These are phyloP conservation scores for Cecropterus lyciades DNA, from an alignment of 1,140 invertebrate species.

Conservation along the genomic window DNA sequence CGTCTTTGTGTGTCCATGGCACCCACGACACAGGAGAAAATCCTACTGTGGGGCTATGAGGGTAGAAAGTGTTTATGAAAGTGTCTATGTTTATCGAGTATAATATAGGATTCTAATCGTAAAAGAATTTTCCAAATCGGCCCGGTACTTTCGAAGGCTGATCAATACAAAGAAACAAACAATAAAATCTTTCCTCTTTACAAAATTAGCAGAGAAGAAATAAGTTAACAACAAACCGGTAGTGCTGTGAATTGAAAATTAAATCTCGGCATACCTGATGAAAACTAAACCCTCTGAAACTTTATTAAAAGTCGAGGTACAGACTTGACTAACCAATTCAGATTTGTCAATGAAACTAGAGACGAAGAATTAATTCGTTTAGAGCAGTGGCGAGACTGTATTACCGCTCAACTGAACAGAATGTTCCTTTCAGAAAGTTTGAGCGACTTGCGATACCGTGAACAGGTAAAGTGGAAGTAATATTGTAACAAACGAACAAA, in stretches of 20 bases:
- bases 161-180: too few relatives aligned
- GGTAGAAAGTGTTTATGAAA: too few relatives aligned
- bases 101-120: too few relatives aligned
- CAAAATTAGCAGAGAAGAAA: too few relatives aligned
- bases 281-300: conserved; percentile 21
- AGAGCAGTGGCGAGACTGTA: conserved; percentile 6
- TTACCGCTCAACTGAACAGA: conserved; percentile 16
- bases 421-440: conserved; percentile 12
- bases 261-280: conserved; percentile 13
- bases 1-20: too few relatives aligned
- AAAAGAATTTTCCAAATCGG: too few relatives aligned
- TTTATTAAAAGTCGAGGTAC: conserved; percentile 18
- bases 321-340: conserved; percentile 27
- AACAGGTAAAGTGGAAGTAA: neutral
- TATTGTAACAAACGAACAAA: neutral
- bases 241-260: neutral
- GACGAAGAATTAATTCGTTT: conserved; percentile 23
- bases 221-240: too few relatives aligned
- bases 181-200: too few relatives aligned
- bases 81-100: too few relatives aligned
- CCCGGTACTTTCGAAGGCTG: too few relatives aligned
- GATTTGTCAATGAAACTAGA: conserved; percentile 29
- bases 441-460: neutral
- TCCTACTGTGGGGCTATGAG: too few relatives aligned
- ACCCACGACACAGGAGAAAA: too few relatives aligned